Evolutionary conservation across 2,113 vertebrate species (phyloP).

Genomic region (Chauna torquata): DNA sequence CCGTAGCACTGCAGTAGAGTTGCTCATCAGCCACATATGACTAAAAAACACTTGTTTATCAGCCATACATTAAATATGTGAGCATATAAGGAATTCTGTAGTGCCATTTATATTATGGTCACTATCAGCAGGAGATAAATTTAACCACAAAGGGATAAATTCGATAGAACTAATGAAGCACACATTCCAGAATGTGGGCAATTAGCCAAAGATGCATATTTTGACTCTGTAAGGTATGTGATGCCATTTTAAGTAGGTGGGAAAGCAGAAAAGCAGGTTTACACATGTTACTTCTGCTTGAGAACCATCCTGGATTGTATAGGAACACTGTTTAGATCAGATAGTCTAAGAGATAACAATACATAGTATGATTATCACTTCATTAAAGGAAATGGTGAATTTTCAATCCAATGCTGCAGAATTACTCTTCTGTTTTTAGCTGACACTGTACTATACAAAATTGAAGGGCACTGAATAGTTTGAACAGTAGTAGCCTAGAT

Average conservation of each 20-base stretch:
- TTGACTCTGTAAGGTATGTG: not conserved
- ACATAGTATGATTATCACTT: not conserved
- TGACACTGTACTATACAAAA: not conserved
- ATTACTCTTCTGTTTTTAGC: not conserved
- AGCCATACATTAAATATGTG: not conserved
- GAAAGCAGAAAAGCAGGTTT: constrained; percentile 55
- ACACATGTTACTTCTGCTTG: not conserved
- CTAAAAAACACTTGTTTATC: not conserved
- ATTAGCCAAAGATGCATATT: constrained; percentile 51
- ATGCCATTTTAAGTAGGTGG: constrained; percentile 54
- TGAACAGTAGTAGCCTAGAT: not conserved
- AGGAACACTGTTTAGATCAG: not conserved
- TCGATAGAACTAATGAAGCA: constrained; percentile 6
- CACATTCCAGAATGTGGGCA: not conserved
- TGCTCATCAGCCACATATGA: not conserved
- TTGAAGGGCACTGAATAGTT: not conserved
- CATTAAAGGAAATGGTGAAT: not conserved
- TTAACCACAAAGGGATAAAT: constrained; percentile 26
- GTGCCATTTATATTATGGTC: not conserved
- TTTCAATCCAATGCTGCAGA: not conserved
- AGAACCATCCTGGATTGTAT: not conserved
- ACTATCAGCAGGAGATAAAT: constrained; percentile 20
- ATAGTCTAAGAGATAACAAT: not conserved
- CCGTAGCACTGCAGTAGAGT: not conserved
- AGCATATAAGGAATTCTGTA: not conserved